These are phyloP conservation scores for Agapornis roseicollis DNA, from an alignment of 2,113 vertebrate species.

Conservation along the genomic window DNA sequence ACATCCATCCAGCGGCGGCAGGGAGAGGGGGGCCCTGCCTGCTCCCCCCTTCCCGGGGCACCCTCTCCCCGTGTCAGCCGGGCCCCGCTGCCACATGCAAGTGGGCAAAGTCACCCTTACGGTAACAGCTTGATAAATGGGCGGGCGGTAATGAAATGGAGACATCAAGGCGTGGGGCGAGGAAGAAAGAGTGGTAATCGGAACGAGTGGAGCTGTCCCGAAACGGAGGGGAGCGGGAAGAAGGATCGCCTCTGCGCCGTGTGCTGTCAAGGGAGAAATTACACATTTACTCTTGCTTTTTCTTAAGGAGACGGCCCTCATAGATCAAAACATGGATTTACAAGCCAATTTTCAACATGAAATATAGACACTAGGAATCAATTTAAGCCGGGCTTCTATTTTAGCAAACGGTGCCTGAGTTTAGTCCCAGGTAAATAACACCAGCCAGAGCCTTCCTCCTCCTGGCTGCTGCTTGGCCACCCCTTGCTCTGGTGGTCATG, in stretches of 20 bases:
- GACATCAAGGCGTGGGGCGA: conserved; percentile 98
- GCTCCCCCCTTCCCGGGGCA: conserved; percentile 36
- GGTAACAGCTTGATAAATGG: conserved; percentile 93
- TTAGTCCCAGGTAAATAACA: conserved; percentile 73
- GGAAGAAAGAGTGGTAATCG: conserved; percentile 78
- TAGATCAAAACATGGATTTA: conserved; percentile 98
- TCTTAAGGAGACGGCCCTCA: conserved; percentile 98
- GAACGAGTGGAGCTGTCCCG: conserved; percentile 77
- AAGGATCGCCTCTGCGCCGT: conserved; percentile 95
- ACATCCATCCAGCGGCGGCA: conserved; percentile 76
- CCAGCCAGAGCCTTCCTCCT: neutral
- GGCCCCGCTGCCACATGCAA: conserved; percentile 68
- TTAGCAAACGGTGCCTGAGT: conserved; percentile 70
- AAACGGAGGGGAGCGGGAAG: conserved; percentile 82
- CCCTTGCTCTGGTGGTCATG: neutral
- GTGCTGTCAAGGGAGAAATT: conserved; percentile 99
- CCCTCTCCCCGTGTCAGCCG: conserved; percentile 63
- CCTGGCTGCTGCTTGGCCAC: neutral
- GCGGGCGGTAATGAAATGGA: conserved; percentile 97
- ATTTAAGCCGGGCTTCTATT: conserved; percentile 89
- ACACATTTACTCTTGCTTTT: conserved; percentile 99
- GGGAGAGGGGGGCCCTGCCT: conserved; percentile 45
- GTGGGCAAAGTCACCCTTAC: conserved; percentile 91
- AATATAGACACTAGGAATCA: conserved; percentile 98
- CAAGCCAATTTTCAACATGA: conserved; percentile 99